Evolutionary conservation across 2,797 vertebrate species (phyloP).

Genomic region (Typhlichthys subterraneus): DNA sequence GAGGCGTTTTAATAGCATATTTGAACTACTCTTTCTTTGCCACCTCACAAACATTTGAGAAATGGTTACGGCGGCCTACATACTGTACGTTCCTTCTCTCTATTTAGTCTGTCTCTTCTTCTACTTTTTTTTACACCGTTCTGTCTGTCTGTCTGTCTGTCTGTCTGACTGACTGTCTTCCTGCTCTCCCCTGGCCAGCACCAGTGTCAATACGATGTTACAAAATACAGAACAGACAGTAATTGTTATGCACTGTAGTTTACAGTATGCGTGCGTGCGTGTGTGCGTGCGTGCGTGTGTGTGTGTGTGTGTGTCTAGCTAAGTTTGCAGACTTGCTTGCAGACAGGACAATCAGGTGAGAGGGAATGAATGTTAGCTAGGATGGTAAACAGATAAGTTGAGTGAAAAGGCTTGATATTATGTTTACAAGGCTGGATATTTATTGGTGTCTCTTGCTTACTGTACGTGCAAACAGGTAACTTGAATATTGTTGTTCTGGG

Average conservation of each 20-base stretch:
- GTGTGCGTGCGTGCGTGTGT: neutral
- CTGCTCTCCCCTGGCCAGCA: constrained; percentile 1
- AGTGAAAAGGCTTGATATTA: no score
- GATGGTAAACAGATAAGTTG: no score
- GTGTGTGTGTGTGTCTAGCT: neutral
- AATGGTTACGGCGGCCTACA: constrained; percentile 25
- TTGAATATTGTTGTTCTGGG: neutral
- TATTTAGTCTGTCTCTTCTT: constrained; percentile 3
- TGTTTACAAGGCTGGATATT: no score
- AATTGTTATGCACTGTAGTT: neutral
- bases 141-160: neutral
- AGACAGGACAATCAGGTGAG: no score
- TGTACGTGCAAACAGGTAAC: no score
- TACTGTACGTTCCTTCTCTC: neutral
- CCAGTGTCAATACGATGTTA: constrained; percentile 18
- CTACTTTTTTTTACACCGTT: constrained; percentile 2
- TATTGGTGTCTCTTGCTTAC: no score
- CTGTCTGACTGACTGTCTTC: neutral
- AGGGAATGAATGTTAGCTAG: no score
- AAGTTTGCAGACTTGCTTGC: no score
- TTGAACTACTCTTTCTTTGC: constrained; percentile 50
- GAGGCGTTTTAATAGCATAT: constrained; percentile 62
- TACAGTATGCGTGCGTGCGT: constrained; percentile 11
- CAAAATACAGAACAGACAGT: constrained; percentile 12
- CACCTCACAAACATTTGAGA: constrained; percentile 56